Base-by-base conservation (phyloP, 2,113 vertebrate genomes). In the Camelus bactrianus region DNA sequence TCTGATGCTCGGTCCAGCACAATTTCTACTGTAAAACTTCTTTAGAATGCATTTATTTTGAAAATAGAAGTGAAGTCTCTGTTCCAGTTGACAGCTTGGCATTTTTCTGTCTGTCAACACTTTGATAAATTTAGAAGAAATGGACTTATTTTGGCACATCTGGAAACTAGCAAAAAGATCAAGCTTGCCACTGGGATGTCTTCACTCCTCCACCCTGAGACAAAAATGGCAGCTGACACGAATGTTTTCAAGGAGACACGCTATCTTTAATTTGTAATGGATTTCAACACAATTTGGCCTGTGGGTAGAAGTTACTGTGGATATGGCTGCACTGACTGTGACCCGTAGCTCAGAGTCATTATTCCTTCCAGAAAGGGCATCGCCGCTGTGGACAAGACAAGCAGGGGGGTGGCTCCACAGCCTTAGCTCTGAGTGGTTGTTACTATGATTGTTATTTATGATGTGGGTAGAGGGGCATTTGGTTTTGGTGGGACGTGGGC, bases 71-170 rank as follows among this genome's bases (percentile, higher is more conserved):
- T 2, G 62, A 96, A 50, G 69, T 48, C 70, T 86, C 89, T 82
- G 64, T 95, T 97, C 93, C 79, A 58, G 48, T 75, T 87, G 97
- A 94, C 96, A 89, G 86, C 89, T 76, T 97, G 97, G 62, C 79
- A 79, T 94, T 96, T 97, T 76, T 86, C 92, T 91, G 88, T 95
- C 93, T 97, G 96, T 96, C 95, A 92, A 96, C 96, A 93, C 89
- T 89, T 84, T 60, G 93, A 96, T 93, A 96, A 91, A 94, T 97
- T 96, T 95, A 97, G 95, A 96, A 95, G 93, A 94, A 95, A 93
- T 65, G 73, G 96, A 94, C 93, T 97, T 82, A 96, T 95, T 97
- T 95, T 38, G 79, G 96, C 42, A 95, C 92, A 93, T 97, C 97
- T 97, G 96, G 91, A 69, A 81, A 94, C 86, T 65, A 82, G 89